Evolutionary conservation across 1,140 invertebrate genomes (phyloP), one percentile per base, ranked within the genome.

Genomic region (Zaprionus africanus): DNA sequence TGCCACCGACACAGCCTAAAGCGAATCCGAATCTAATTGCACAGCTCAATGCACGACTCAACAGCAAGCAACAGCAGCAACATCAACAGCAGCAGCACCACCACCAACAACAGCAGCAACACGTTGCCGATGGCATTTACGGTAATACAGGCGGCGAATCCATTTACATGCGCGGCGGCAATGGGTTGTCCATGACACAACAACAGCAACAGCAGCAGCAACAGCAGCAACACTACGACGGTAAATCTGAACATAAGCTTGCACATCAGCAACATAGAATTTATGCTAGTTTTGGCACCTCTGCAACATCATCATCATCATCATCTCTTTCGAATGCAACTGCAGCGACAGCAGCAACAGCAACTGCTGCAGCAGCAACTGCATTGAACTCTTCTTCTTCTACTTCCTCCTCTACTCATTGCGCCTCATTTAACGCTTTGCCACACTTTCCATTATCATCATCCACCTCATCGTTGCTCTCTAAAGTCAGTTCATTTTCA

Each of bases 171-270:
- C 78, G 84, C 34, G 72, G 82, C 54, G 82, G 82, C 57, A 71
- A 81, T 51, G 83, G 83, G 53, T 53, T 76, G 73, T 76, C 82
- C 61, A 92, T 88, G 78, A 72, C 81, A 57, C 87, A 86, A 54
- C 70, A 70, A 66, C 85, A 85, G 81, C 91, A 92, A 88, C 91
- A 86, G 57, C 70, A 70, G 68, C 91, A 92, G 82, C 91, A 79
- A 62, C 85, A 91, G 88, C 91, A 92, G 91, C 91, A 92, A 91
- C 76, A 87, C 81, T 86, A 77, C 78, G 91, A 92, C 88, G 91
- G 91, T 92, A 92, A 92, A 92, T 92, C 76, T 77, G 82, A 90
- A 65, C 74, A 83, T 69, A 81, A 81, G 56, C 72, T 69, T 57
- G 58, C 79, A 82, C 81, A 79, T 59, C 79, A 77, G 56, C 82